Evolutionary conservation across 2,797 vertebrate species (phyloP), one percentile per base, ranked within the genome.

Genomic region (Helostoma temminkii): DNA sequence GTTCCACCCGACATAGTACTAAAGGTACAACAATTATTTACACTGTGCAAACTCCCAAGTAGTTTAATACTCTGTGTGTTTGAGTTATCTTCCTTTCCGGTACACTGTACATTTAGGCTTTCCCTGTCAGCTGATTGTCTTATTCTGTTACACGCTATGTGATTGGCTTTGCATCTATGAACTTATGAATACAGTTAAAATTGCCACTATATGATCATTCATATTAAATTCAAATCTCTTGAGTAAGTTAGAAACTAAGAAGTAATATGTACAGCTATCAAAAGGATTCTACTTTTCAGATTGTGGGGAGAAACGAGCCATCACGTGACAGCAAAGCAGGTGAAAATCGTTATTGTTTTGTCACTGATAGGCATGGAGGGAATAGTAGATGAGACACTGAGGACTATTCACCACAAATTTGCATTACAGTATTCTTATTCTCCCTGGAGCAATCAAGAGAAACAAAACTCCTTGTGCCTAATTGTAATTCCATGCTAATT

Each of bases 401-500:
- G 14, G 53, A 48, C 61, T 49, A 16, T 36, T 47, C 52, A 45
- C 19, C 48, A 8, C 48, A 49, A 43, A 62, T n/a, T n/a, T 24
- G 34, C 49, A 60, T 50, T 48, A 19, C 47, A 24, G 25, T 43
- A 37, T 32, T 10, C 15, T 62, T 28, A 26, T 65, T 71, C 70
- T 65, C 66, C 71, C 55, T 12, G 46, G 50, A 53, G 67, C 22
- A 1, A 62, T 67, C 30, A 54, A 64, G 60, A 70, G 70, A 69
- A 86, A 80, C 53, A 82, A 61, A 66, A 64, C 41, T 47, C 15
- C 5, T 39, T 16, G 0, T 63, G 67, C 72, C 47, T 32, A 5
- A 30, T 48, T 74, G 63, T 60, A 54, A 68, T 68, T 77, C 48
- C 21, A 26, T 21, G 66, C 55, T 74, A 80, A 73, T 86, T 79